Evolutionary conservation across 2,888 invertebrate species (phyloP).

Genomic region (Mesorhabditis spiculigera): DNA sequence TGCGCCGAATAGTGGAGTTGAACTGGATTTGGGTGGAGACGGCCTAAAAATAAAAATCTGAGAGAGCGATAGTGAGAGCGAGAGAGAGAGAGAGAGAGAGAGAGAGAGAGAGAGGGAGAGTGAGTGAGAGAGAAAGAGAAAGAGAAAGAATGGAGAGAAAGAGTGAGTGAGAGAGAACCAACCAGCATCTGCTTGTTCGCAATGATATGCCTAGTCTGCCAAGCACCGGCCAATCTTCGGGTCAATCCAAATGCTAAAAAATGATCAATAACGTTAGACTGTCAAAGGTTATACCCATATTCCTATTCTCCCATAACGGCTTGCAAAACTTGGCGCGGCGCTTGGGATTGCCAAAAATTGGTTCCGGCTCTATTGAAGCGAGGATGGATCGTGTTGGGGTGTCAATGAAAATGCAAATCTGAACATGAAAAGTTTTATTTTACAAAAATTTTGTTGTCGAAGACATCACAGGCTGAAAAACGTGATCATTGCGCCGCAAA

Average conservation of each 20-base stretch:
- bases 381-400: conserved; percentile 20
- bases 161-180: neutral
- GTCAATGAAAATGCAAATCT: conserved; percentile 31
- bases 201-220: conserved; percentile 44
- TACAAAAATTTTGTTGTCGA: neutral
- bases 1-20: conserved; percentile 27
- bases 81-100: too few relatives aligned
- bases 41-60: conserved; percentile 19
- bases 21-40: conserved; percentile 37
- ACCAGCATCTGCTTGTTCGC: conserved; percentile 26
- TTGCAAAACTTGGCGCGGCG: conserved; percentile 40
- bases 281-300: neutral
- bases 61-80: too few relatives aligned
- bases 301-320: conserved; percentile 50
- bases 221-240: conserved; percentile 38
- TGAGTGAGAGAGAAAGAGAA: too few relatives aligned
- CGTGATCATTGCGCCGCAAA: neutral
- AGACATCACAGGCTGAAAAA: neutral
- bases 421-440: neutral
- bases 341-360: conserved; percentile 20
- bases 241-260: conserved; percentile 29
- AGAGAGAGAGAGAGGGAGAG: too few relatives aligned
- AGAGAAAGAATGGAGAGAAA: neutral
- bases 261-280: neutral
- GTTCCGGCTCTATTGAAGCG: conserved; percentile 18